Evolutionary conservation across 2,888 invertebrate genomes (phyloP).

Genomic region (Epirrhoe alternata): DNA sequence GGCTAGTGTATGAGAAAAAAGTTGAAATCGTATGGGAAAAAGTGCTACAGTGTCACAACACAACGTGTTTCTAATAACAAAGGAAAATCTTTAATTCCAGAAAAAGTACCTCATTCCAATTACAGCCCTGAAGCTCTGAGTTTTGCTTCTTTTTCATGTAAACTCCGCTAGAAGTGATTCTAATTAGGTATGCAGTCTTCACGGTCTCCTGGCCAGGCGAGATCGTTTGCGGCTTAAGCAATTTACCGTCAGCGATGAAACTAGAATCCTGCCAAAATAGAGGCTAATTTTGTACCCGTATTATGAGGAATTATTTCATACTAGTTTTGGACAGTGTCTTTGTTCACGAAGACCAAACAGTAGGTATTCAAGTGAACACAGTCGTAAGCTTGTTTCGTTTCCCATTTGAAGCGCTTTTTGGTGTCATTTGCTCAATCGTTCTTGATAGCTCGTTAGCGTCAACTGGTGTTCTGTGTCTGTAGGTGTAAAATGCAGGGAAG

Average conservation of each 20-base stretch:
- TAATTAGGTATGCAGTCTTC: slow-evolving; percentile 42
- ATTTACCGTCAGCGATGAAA: slow-evolving; percentile 15
- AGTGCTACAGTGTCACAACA: too few relatives aligned
- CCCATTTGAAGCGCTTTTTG: too few relatives aligned
- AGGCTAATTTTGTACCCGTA: slow-evolving; percentile 4
- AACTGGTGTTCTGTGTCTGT: too few relatives aligned
- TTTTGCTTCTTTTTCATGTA: slow-evolving; percentile 33
- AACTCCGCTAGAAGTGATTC: slow-evolving; percentile 38
- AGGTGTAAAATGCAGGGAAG: too few relatives aligned
- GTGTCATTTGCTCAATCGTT: too few relatives aligned
- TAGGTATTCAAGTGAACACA: not conserved
- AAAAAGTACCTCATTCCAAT: slow-evolving; percentile 11
- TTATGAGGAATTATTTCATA: not conserved
- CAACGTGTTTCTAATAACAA: not conserved
- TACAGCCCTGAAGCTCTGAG: slow-evolving; percentile 31
- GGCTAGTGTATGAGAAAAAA: too few relatives aligned
- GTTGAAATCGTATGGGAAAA: too few relatives aligned
- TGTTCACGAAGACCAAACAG: not conserved
- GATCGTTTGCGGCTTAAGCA: slow-evolving; percentile 32
- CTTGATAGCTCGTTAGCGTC: too few relatives aligned
- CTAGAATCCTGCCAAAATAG: slow-evolving; percentile 18
- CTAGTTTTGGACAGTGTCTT: not conserved
- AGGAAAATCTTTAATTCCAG: slow-evolving; percentile 5
- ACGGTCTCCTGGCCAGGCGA: slow-evolving; percentile 31
- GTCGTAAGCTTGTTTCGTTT: too few relatives aligned